Conservation (phyloP, 2,797 vertebrate genomes). For the Coluber constrictor region DNA sequence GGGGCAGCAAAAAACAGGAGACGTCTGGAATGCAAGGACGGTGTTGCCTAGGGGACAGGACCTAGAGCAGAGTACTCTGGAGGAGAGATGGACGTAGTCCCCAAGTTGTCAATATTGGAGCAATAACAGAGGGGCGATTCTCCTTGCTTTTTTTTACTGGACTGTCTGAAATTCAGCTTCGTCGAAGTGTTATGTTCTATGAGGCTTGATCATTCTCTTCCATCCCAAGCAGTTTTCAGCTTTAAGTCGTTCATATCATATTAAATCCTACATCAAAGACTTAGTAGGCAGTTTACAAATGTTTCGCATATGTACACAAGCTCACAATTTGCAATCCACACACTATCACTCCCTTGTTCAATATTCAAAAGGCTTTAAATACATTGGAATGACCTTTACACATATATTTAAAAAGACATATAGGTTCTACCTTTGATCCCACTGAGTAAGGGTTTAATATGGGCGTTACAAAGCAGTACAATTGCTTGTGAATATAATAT, state of each 20-base stretch:
- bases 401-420: neutral
- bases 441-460: neutral
- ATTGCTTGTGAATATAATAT: neutral
- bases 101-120: neutral
- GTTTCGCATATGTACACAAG: neutral
- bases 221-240: neutral
- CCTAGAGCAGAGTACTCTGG: neutral
- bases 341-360: neutral
- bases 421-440: neutral
- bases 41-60: neutral
- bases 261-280: neutral
- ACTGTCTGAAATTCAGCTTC: neutral
- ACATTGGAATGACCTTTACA: neutral
- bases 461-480: neutral
- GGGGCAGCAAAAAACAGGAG: conserved; percentile 65
- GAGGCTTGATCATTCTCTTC: neutral
- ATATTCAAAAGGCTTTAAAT: neutral
- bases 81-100: neutral
- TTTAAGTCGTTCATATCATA: neutral
- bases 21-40: conserved; percentile 73
- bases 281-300: neutral
- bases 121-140: too few relatives aligned
- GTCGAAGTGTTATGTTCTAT: neutral
- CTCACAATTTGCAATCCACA: neutral
- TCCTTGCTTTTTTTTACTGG: neutral